Evolutionary conservation across 2,888 invertebrate genomes (phyloP).

Genomic region (Drosophila pullipes): DNA sequence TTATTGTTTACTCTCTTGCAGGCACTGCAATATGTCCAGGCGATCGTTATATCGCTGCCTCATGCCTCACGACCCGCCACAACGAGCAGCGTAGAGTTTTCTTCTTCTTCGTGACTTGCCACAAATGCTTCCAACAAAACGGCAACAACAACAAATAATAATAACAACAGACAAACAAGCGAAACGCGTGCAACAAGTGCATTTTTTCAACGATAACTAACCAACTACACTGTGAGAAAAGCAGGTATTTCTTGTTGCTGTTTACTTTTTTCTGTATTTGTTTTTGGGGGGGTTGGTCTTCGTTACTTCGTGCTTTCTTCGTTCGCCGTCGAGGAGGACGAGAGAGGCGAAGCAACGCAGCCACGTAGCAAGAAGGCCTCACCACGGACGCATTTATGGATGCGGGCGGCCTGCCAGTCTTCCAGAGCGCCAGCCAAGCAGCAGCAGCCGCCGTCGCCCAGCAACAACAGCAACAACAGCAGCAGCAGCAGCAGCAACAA

Average conservation of each 20-base stretch:
- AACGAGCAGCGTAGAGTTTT: slow-evolving; percentile 42
- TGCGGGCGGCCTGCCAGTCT: slow-evolving; percentile 86
- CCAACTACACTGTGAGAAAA: slow-evolving; percentile 41
- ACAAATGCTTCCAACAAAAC: slow-evolving; percentile 30
- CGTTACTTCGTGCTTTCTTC: slow-evolving; percentile 79
- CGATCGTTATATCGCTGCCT: slow-evolving; percentile 26
- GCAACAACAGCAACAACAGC: slow-evolving; percentile 86
- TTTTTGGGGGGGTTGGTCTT: slow-evolving; percentile 52
- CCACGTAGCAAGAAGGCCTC: slow-evolving; percentile 70
- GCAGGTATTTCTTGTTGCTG: slow-evolving; percentile 31
- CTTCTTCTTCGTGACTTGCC: slow-evolving; percentile 19
- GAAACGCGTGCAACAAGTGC: background rate
- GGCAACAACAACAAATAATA: slow-evolving; percentile 13
- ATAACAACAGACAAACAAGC: slow-evolving; percentile 2
- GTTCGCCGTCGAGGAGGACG: slow-evolving; percentile 74
- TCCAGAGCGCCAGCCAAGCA: slow-evolving; percentile 86
- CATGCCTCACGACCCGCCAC: slow-evolving; percentile 61
- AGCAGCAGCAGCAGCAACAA: slow-evolving; percentile 84
- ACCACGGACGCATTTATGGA: slow-evolving; percentile 85
- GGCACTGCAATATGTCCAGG: slow-evolving; percentile 41
- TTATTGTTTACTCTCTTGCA: slow-evolving; percentile 8
- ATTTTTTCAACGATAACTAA: background rate
- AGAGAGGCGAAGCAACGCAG: slow-evolving; percentile 74
- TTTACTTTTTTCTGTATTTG: background rate
- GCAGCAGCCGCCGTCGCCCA: slow-evolving; percentile 83